phyloP scores from a whole-genome alignment of 1,140 invertebrate genomes.

The Venustaconcha ellipsiformis region DNA sequence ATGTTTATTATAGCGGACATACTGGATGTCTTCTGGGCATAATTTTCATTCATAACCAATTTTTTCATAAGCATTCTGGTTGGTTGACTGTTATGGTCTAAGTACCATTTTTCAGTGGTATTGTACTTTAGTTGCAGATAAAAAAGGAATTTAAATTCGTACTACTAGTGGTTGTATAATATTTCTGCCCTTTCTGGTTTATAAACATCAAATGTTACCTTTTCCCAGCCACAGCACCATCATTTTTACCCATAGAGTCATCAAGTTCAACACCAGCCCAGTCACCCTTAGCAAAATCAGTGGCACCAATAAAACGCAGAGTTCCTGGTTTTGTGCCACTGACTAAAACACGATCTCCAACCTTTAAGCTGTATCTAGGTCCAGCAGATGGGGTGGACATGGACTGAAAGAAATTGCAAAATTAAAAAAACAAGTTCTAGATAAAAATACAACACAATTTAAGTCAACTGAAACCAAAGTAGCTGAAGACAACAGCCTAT shows the following conservation, averaged over 20 bases:
- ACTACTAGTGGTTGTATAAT: not conserved
- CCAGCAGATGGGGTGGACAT: slow-evolving; percentile 10
- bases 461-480: too few species aligned
- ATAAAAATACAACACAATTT: too few species aligned
- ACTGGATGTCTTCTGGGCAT: too few species aligned
- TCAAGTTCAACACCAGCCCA: slow-evolving; percentile 97
- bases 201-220: slow-evolving; percentile 58
- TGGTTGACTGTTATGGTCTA: too few species aligned
- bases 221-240: slow-evolving; percentile 89
- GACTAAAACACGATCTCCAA: slow-evolving; percentile 93
- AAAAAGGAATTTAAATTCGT: not conserved
- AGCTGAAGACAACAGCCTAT: too few species aligned
- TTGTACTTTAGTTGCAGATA: not conserved
- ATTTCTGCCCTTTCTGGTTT: not conserved
- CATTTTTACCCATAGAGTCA: slow-evolving; percentile 94
- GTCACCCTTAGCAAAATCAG: slow-evolving; percentile 90
- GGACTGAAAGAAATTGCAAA: too few species aligned
- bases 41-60: too few species aligned
- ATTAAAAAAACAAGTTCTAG: too few species aligned
- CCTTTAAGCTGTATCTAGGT: slow-evolving; percentile 71
- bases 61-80: too few species aligned
- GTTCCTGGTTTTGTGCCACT: slow-evolving; percentile 88
- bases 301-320: slow-evolving; percentile 84
- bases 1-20: too few species aligned
- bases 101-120: too few species aligned